Evolutionary conservation across 2,888 invertebrate genomes (phyloP), one percentile per base, ranked within the genome.

Genomic region (Chloroclysta siterata): DNA sequence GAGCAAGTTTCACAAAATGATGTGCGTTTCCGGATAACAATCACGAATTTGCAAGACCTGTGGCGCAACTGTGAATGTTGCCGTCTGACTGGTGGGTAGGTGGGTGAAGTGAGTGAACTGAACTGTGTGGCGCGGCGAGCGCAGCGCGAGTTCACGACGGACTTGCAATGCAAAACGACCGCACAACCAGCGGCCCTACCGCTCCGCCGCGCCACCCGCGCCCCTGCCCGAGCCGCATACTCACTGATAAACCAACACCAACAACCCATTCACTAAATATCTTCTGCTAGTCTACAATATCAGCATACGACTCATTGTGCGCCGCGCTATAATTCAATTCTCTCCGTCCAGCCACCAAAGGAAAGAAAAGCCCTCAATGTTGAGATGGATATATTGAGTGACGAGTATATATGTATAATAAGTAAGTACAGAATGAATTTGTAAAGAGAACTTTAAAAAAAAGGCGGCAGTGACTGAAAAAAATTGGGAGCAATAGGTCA

Each of bases 1-100:
- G 33, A 14, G 41, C 17, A 53, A 57, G 10, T 28, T 48, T 36
- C 65, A 60, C 65, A 36, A 53, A 64, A 66, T 41, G n/a, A 47
- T 53, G 46, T 36, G 51, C 29, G 48, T 41, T 56, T 39, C 60
- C 52, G 50, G 63, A 39, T 22, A 48, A 14, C 15, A 50, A 52
- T 33, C 15, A 36, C 22, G 10, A 42, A 56, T 60, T 52, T 36
- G 56, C 81, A 73, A 73, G 75, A 82, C 76, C 76, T 84, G 85
- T 88, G 74, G 76, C 79, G 84, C 89, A 84, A 86, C 89, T 85
- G 85, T 89, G 91, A 90, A 84, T 87, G 90, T 84, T 87, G 89
- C 88, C 90, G 91, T 90, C 83, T 91, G 91, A 93, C 93, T 91
- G 85, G 46, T 17, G 17, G 44, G 44, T 47, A 77, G 51, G 67